phyloP scores from a whole-genome alignment of 2,888 invertebrate species.

The Orgyia antiqua region DNA sequence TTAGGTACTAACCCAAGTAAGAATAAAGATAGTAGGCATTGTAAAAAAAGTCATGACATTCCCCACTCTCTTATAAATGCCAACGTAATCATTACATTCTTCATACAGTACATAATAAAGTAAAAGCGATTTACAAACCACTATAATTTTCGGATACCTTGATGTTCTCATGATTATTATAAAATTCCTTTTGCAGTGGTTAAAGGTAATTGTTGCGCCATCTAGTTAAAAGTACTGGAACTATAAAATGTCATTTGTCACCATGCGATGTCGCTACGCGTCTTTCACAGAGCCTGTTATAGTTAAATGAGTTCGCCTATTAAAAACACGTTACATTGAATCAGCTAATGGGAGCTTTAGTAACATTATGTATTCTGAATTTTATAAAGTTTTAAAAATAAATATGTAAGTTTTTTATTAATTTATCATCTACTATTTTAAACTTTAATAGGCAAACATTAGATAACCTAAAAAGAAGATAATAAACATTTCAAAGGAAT shows the following conservation, averaged over 20 bases:
- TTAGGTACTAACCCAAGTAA: too few species aligned
- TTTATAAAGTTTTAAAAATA: not conserved
- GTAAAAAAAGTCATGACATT: conserved; percentile 13
- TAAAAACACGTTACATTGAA: too few species aligned
- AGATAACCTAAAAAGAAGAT: too few species aligned
- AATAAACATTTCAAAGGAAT: too few species aligned
- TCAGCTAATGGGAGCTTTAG: not conserved
- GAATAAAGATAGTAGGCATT: too few species aligned
- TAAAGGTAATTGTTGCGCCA: conserved; percentile 41
- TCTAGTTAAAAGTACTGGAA: conserved; percentile 45
- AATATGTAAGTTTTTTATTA: not conserved
- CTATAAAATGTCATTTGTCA: conserved; percentile 57
- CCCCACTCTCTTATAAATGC: too few species aligned
- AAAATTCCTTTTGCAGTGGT: conserved; percentile 23
- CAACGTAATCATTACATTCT: conserved; percentile 26
- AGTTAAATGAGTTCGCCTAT: too few species aligned
- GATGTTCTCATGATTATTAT: conserved; percentile 26
- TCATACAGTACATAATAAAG: conserved; percentile 16
- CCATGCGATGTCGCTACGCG: conserved; percentile 68
- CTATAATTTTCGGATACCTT: conserved; percentile 28
- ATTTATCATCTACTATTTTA: not conserved
- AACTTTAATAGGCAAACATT: too few species aligned
- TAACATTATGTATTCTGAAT: not conserved
- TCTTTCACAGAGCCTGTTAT: conserved; percentile 5
- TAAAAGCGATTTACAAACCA: conserved; percentile 20